phyloP scores from a whole-genome alignment of 2,113 vertebrate genomes.

The Centropristis striata region DNA sequence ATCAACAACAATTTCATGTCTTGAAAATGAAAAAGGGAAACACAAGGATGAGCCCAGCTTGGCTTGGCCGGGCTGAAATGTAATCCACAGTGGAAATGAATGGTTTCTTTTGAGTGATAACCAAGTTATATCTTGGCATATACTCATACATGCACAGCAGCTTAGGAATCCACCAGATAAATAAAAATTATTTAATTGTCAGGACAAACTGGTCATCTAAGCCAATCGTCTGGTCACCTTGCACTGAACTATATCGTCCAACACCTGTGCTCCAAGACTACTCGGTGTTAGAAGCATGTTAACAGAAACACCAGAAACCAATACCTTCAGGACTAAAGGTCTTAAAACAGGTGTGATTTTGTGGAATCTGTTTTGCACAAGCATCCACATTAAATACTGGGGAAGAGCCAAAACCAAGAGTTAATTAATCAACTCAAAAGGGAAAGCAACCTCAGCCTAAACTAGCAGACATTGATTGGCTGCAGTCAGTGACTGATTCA shows the following conservation, averaged over 20 bases:
- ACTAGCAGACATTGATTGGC: conserved; percentile 47
- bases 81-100: conserved; percentile 60
- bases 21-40: conserved; percentile 40
- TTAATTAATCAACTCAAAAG: conserved; percentile 41
- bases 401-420: conserved; percentile 5
- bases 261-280: conserved; percentile 28
- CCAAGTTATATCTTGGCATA: conserved; percentile 43
- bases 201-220: conserved; percentile 10
- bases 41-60: conserved; percentile 32
- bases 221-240: conserved; percentile 10
- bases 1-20: conserved; percentile 26
- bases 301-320: not conserved
- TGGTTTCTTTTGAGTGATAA: conserved; percentile 54
- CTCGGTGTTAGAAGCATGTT: conserved; percentile 1
- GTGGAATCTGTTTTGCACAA: conserved; percentile 17
- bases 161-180: conserved; percentile 35
- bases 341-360: not conserved
- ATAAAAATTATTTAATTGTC: conserved; percentile 20
- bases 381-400: not conserved
- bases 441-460: conserved; percentile 37
- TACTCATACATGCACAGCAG: not conserved
- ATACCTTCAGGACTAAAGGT: not conserved
- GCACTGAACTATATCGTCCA: conserved; percentile 13
- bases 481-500: conserved; percentile 44
- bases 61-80: conserved; percentile 23